Evolutionary conservation across 2,888 invertebrate species (phyloP).

Genomic region (Temnothorax rugatulus): DNA sequence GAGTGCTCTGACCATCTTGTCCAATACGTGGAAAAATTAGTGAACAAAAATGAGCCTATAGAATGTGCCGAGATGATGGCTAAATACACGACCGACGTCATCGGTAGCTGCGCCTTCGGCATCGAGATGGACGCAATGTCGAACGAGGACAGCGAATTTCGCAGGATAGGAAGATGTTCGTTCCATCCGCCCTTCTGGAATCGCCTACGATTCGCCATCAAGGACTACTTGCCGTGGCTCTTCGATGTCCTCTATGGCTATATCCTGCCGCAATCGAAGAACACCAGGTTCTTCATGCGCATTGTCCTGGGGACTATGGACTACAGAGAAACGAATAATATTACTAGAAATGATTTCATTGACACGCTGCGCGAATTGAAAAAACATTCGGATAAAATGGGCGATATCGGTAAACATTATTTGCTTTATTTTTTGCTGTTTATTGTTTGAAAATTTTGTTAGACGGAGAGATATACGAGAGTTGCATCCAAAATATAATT

Average conservation of each 20-base stretch:
- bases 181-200: too few species aligned
- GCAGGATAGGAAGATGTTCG: constrained; percentile 27
- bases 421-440: too few species aligned
- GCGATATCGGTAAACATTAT: neutral
- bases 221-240: constrained; percentile 67
- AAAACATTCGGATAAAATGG: constrained; percentile 40
- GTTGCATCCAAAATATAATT: too few species aligned
- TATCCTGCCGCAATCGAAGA: constrained; percentile 67
- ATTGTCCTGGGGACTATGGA: constrained; percentile 79
- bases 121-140: constrained; percentile 84
- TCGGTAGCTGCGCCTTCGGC: constrained; percentile 86
- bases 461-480: too few species aligned
- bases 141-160: constrained; percentile 72
- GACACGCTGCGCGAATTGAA: constrained; percentile 81
- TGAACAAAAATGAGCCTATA: neutral
- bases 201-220: constrained; percentile 2
- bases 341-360: constrained; percentile 85
- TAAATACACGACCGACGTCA: constrained; percentile 86
- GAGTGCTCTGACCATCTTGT: constrained; percentile 82
- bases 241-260: constrained; percentile 66
- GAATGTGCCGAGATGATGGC: constrained; percentile 79
- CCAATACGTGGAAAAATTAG: constrained; percentile 72
- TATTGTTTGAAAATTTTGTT: neutral
- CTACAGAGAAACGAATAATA: constrained; percentile 80
- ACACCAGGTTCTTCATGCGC: constrained; percentile 77